A percentile compares a stretch with the other conserved stretches of the same genome.
These are phyloP conservation scores for Athripsodes cinereus DNA, from an alignment of 2,888 invertebrate genomes.

Conservation along the genomic window DNA sequence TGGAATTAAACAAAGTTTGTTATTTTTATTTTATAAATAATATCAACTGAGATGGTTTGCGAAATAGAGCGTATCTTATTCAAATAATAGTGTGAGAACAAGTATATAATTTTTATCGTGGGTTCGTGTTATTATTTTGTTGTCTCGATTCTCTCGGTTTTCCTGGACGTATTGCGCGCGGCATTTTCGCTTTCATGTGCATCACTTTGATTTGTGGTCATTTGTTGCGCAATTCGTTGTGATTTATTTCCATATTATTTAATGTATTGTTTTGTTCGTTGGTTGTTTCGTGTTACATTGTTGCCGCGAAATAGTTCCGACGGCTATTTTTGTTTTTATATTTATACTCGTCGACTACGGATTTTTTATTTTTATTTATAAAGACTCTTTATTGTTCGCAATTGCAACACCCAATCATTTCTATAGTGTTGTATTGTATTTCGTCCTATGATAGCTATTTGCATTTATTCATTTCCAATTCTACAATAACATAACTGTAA, in stretches of 20 bases:
- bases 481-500: too few species aligned
- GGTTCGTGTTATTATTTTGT: background rate
- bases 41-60: background rate
- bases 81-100: background rate
- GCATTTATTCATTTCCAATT: too few species aligned
- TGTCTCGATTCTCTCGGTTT: background rate
- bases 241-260: background rate
- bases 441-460: too few species aligned
- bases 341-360: too few species aligned
- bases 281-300: background rate
- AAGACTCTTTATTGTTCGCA: too few species aligned
- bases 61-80: background rate
- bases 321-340: background rate
- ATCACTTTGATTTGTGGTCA: conserved; percentile 1
- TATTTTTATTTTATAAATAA: too few species aligned
- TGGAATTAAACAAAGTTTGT: too few species aligned
- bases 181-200: conserved; percentile 1
- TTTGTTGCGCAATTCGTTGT: background rate
- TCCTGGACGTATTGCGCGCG: background rate
- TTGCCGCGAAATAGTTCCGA: background rate
- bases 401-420: too few species aligned
- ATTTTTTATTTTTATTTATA: too few species aligned
- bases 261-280: too few species aligned
- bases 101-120: too few species aligned
- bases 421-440: too few species aligned